A percentile compares a stretch with the other conserved stretches of the same genome.
phyloP scores from a whole-genome alignment of 2,888 invertebrate genomes.

The Drosophila mimetica region DNA sequence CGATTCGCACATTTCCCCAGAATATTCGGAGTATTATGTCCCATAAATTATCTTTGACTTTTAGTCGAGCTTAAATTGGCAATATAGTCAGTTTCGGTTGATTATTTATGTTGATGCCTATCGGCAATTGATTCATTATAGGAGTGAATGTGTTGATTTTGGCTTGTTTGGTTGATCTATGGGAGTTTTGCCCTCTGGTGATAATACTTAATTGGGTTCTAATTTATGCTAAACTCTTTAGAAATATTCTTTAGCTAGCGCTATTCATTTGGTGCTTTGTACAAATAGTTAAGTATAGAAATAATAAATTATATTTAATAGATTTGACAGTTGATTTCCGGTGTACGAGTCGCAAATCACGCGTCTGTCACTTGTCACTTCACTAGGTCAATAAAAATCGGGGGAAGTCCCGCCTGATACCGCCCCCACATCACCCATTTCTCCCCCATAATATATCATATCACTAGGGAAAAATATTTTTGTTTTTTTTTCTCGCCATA shows the following conservation, averaged over 20 bases:
- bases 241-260: background rate
- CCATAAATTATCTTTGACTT: slow-evolving; percentile 30
- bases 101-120: slow-evolving; percentile 5
- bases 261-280: background rate
- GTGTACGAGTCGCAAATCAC: slow-evolving; percentile 8
- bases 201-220: background rate
- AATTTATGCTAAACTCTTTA: background rate
- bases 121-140: slow-evolving; percentile 19
- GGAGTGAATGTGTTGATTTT: background rate
- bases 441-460: too few relatives aligned
- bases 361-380: slow-evolving; percentile 27
- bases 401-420: slow-evolving; percentile 1
- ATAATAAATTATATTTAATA: background rate
- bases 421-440: background rate
- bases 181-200: background rate
- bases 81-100: slow-evolving; percentile 3
- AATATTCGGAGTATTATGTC: slow-evolving; percentile 2
- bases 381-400: slow-evolving; percentile 29
- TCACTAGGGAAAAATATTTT: slow-evolving; percentile 11
- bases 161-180: slow-evolving; percentile 3
- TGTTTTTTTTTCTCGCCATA: slow-evolving; percentile 16
- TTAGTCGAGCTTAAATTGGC: slow-evolving; percentile 11
- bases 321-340: slow-evolving; percentile 14
- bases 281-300: too few relatives aligned
- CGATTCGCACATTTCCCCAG: slow-evolving; percentile 18